A percentile compares a stretch with the other conserved stretches of the same genome.
phyloP scores from a whole-genome alignment of 2,888 invertebrate species.

The Dasypogon diadema region DNA sequence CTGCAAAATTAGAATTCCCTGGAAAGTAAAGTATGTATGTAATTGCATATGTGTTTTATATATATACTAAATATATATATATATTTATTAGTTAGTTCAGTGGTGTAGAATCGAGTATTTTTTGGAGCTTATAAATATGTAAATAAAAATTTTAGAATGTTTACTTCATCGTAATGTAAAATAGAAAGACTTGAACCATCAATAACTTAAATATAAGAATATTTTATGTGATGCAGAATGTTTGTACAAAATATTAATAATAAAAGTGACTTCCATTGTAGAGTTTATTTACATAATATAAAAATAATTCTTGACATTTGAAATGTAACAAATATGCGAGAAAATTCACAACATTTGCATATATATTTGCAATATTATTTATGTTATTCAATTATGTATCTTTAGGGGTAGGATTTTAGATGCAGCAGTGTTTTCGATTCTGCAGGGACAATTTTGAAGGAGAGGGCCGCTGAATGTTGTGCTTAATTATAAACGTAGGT shows the following conservation, averaged over 20 bases:
- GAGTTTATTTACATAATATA: conserved; percentile 31
- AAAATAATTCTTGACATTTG: not conserved
- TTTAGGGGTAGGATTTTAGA: conserved; percentile 17
- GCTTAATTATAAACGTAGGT: too few relatives aligned
- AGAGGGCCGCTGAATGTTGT: too few relatives aligned
- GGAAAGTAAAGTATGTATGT: not conserved
- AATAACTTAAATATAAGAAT: conserved; percentile 37
- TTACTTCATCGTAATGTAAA: conserved; percentile 11
- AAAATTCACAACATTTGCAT: not conserved
- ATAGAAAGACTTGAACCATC: conserved; percentile 43
- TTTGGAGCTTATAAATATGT: conserved; percentile 38
- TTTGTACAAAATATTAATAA: conserved; percentile 45
- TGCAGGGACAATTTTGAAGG: too few relatives aligned
- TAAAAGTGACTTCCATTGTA: conserved; percentile 47
- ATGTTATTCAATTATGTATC: conserved; percentile 31
- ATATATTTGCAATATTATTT: not conserved
- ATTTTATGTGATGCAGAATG: conserved; percentile 45
- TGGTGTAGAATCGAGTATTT: conserved; percentile 5
- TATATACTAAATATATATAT: not conserved
- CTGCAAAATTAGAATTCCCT: not conserved
- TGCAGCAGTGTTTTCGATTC: not conserved
- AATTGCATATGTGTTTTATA: conserved; percentile 7
- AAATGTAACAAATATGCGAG: not conserved
- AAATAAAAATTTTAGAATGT: conserved; percentile 16
- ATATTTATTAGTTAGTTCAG: not conserved